phyloP scores from a whole-genome alignment of 2,888 invertebrate species.

The Priocnemis perturbator region DNA sequence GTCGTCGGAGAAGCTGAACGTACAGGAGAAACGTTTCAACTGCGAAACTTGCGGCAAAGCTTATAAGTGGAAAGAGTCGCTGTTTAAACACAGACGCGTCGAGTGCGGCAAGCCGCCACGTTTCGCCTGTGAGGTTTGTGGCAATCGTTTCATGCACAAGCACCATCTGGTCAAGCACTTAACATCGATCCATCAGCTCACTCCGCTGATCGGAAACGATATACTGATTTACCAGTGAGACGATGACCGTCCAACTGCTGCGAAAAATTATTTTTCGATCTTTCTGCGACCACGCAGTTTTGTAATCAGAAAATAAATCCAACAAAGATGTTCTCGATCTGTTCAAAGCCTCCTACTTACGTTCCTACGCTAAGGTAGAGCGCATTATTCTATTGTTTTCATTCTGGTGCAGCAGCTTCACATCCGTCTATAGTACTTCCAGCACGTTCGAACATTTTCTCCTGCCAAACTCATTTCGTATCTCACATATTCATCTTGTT shows the following conservation, averaged over 20 bases:
- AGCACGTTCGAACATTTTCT: neutral
- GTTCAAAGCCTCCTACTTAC: no score
- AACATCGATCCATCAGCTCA: conserved; percentile 52
- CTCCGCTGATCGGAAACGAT: neutral
- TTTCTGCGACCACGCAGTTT: neutral
- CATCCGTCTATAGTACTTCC: no score
- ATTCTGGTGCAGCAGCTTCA: neutral
- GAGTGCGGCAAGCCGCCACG: conserved; percentile 69
- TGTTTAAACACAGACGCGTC: conserved; percentile 66
- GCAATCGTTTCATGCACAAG: conserved; percentile 75
- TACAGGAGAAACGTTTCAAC: conserved; percentile 44
- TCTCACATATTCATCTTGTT: neutral
- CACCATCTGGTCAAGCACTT: conserved; percentile 73
- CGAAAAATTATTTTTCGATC: neutral
- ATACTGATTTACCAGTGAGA: conserved; percentile 17
- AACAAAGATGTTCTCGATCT: no score
- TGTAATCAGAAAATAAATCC: no score
- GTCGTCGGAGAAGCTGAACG: no score
- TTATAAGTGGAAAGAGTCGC: conserved; percentile 68
- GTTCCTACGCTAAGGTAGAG: no score
- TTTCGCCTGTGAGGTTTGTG: conserved; percentile 70
- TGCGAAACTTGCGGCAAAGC: conserved; percentile 67
- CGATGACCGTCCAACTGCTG: neutral
- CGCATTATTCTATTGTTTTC: no score
- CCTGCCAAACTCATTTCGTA: neutral